A percentile compares a stretch with the other conserved stretches of the same genome.
These are phyloP conservation scores for Fistularia tabacaria DNA, from an alignment of 2,797 vertebrate species.

Conservation along the genomic window DNA sequence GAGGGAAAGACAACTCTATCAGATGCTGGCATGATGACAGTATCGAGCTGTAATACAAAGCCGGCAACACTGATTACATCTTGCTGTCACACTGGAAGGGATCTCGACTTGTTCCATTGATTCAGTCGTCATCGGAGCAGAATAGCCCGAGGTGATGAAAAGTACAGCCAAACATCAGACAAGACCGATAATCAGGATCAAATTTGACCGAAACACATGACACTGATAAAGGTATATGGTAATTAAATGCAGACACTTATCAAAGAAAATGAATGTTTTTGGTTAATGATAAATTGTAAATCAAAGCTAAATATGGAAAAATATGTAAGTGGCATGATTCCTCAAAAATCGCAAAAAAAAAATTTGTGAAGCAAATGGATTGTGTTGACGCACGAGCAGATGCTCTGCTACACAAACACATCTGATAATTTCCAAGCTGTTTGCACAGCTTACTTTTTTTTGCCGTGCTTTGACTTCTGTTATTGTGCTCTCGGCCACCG, in stretches of 20 bases:
- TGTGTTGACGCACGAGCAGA: too few species aligned
- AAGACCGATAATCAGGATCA: conserved; percentile 24
- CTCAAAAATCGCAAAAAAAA: not conserved
- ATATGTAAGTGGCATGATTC: conserved; percentile 17
- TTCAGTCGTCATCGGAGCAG: conserved; percentile 23
- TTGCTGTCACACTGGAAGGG: conserved; percentile 40
- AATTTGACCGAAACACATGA: conserved; percentile 28
- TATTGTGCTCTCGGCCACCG: not conserved
- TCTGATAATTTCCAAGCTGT: too few species aligned
- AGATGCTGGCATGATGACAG: conserved; percentile 35
- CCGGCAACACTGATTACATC: conserved; percentile 46
- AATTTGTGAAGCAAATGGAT: too few species aligned
- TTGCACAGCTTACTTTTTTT: too few species aligned
- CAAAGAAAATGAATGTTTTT: too few species aligned
- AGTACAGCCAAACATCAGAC: conserved; percentile 19
- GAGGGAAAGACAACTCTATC: conserved; percentile 3
- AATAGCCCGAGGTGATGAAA: conserved; percentile 36
- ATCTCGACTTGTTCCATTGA: conserved; percentile 21
- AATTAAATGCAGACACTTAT: not conserved
- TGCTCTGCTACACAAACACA: too few species aligned
- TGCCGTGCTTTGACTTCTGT: conserved; percentile 3
- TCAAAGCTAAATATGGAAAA: too few species aligned
- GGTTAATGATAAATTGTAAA: too few species aligned
- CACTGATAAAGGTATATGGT: conserved; percentile 34
- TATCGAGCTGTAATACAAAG: conserved; percentile 28